Evolutionary conservation across 2,113 vertebrate species (phyloP).

Genomic region (Cynoglossus semilaevis): DNA sequence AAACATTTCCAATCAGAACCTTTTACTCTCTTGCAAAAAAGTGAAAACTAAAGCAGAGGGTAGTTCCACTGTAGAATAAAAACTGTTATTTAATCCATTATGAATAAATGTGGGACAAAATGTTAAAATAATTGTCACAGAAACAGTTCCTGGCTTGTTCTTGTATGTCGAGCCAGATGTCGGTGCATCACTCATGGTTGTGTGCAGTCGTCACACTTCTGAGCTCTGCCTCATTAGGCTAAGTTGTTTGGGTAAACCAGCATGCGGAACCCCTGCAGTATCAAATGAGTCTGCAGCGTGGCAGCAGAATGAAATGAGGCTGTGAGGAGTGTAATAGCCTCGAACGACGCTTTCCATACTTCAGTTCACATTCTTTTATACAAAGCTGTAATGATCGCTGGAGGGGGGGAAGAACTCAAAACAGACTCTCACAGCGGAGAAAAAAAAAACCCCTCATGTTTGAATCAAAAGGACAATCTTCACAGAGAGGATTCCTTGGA

Average conservation of each 20-base stretch:
- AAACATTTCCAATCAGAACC: too few relatives aligned
- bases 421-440: slow-evolving; percentile 8
- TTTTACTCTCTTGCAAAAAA: too few relatives aligned
- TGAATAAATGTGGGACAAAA: neutral
- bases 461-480: too few relatives aligned
- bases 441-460: slow-evolving; percentile 21
- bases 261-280: slow-evolving; percentile 55
- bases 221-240: slow-evolving; percentile 60
- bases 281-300: slow-evolving; percentile 53
- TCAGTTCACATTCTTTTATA: slow-evolving; percentile 41
- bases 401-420: slow-evolving; percentile 26
- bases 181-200: slow-evolving; percentile 16
- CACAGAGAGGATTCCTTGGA: too few relatives aligned
- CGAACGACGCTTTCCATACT: slow-evolving; percentile 48
- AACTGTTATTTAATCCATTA: too few relatives aligned
- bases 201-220: slow-evolving; percentile 30
- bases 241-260: slow-evolving; percentile 63
- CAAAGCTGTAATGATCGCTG: slow-evolving; percentile 43
- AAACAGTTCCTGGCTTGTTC: neutral
- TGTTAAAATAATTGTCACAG: neutral
- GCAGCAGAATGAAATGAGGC: slow-evolving; percentile 50
- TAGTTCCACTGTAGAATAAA: too few relatives aligned
- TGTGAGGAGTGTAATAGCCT: slow-evolving; percentile 60
- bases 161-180: slow-evolving; percentile 42
- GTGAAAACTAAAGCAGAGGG: too few relatives aligned